Evolutionary conservation across 2,113 vertebrate genomes (phyloP), one percentile per base, ranked within the genome.

Genomic region (Colius striatus): DNA sequence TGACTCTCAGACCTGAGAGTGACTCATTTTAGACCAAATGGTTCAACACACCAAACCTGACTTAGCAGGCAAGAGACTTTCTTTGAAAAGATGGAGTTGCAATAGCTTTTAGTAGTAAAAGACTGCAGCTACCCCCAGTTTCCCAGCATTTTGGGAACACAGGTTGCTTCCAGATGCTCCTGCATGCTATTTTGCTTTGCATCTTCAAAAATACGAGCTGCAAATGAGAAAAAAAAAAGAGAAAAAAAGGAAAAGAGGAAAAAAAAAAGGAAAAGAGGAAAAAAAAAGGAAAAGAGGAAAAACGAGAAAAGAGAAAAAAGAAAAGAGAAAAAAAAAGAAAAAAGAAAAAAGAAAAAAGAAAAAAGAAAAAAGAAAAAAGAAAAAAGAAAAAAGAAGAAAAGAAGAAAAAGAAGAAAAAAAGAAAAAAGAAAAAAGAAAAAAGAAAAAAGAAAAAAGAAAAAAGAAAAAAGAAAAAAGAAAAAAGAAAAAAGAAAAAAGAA

Each of bases 21-120:
- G 83, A 93, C 81, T 92, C 71, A 92, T 90, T 96, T 95, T 60
- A 94, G 55, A 89, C 65, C 66, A 92, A 97, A 96, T 53, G 67
- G 65, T 72, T 95, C 18, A 87, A 43, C 60, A 27, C 54, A 93
- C 74, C 63, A 91, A 95, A 94, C 89, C 71, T 91, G 84, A 84
- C 51, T 83, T 60, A 34, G 53, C 62, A 74, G 25, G 27, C 50
- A 79, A 68, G 61, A 91, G 30, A 70, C 79, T 90, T 70, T 89
- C 73, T 77, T 77, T 90, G 79, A 86, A 90, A 83, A 94, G 53
- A 63, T 10, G 30, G 38, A 68, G 34, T 27, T 92, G 53, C 80
- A 91, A 19, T 27, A 91, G 62, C 20, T 92, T 54, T 41, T 19
- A 80, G 45, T 9, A 86, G 36, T 5, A 38, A 48, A 65, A 87